phyloP scores from a whole-genome alignment of 2,113 vertebrate species.

The Phainopepla nitens region DNA sequence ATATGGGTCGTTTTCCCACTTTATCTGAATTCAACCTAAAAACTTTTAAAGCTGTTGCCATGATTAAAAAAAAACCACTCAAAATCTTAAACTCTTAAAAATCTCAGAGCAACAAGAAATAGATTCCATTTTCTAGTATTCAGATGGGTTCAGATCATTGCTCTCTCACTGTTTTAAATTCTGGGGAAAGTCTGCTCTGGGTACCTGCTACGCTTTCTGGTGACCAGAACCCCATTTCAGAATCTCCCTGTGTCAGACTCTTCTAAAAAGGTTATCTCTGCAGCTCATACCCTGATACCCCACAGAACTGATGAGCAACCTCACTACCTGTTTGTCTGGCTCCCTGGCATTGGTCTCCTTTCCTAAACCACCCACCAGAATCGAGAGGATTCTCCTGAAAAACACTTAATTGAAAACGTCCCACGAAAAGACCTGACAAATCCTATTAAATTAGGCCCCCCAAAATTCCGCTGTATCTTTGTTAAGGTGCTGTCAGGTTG shows the following conservation, averaged over 20 bases:
- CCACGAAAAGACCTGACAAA: not conserved
- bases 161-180: accelerated
- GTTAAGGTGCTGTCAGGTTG: not conserved
- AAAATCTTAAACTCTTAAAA: not conserved
- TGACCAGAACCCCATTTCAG: not conserved
- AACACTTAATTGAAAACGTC: not conserved
- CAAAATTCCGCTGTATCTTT: not conserved
- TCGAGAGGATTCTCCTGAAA: accelerated
- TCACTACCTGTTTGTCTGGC: not conserved
- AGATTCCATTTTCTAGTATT: not conserved
- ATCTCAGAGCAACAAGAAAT: not conserved
- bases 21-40: not conserved
- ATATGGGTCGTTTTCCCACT: not conserved
- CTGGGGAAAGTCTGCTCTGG: not conserved
- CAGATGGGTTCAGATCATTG: not conserved
- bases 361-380: not conserved
- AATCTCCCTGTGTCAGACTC: not conserved
- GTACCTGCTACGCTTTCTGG: not conserved
- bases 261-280: not conserved
- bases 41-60: not conserved
- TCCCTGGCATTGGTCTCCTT: not conserved
- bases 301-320: accelerated
- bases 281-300: accelerated
- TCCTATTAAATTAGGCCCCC: not conserved
- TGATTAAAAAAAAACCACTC: not conserved